A percentile compares a stretch with the other conserved stretches of the same genome.
phyloP scores from a whole-genome alignment of 2,797 vertebrate genomes.

The Enteromius treurensis region DNA sequence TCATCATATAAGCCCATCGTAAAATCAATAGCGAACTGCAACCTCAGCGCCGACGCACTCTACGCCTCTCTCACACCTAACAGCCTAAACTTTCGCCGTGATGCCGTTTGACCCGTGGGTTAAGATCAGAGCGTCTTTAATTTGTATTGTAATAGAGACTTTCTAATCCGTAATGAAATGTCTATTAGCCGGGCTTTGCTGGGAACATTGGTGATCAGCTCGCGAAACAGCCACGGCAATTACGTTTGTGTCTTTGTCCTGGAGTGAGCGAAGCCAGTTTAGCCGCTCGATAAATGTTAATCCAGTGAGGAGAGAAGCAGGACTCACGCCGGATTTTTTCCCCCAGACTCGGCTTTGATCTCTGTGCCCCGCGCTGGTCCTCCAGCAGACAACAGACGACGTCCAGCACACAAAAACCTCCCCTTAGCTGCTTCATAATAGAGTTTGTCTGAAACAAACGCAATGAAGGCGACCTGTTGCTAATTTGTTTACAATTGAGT shows the following conservation, averaged over 20 bases:
- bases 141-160: conserved; percentile 99
- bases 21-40: conserved; percentile 99
- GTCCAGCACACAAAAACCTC: conserved; percentile 62
- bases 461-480: conserved; percentile 62
- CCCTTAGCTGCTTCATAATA: conserved; percentile 79
- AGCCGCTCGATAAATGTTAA: conserved; percentile 99
- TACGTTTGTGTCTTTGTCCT: conserved; percentile 96
- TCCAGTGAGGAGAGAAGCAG: conserved; percentile 96
- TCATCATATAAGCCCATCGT: conserved; percentile 99
- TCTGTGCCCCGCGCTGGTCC: conserved; percentile 62
- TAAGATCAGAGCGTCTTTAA: conserved; percentile 97
- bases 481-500: conserved; percentile 1
- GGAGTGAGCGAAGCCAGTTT: conserved; percentile 88
- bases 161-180: conserved; percentile 98
- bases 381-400: conserved; percentile 43
- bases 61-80: conserved; percentile 96
- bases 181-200: conserved; percentile 98
- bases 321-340: conserved; percentile 86
- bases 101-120: conserved; percentile 92
- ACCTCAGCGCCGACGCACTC: conserved; percentile 98
- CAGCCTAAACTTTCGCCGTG: conserved; percentile 95
- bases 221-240: conserved; percentile 94
- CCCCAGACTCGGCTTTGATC: conserved; percentile 87
- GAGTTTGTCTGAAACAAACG: conserved; percentile 50
- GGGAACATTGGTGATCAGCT: conserved; percentile 97